phyloP scores from a whole-genome alignment of 2,797 vertebrate species.

The Melanotaenia maccullochi region DNA sequence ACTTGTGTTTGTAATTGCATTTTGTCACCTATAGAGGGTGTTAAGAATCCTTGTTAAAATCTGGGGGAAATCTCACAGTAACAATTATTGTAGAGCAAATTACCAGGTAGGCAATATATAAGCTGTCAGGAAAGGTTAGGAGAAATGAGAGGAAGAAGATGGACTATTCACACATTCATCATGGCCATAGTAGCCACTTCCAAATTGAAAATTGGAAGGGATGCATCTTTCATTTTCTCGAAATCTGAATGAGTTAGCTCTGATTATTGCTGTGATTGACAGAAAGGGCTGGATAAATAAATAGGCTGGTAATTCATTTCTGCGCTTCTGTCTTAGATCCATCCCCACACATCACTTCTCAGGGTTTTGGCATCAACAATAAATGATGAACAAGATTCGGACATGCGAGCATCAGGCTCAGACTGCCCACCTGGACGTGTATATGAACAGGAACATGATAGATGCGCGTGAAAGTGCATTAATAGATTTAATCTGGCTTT shows the following conservation, averaged over 20 bases:
- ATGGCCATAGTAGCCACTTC: slow-evolving; percentile 86
- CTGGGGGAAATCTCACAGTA: slow-evolving; percentile 89
- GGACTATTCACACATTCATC: slow-evolving; percentile 96
- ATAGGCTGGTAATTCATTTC: slow-evolving; percentile 74
- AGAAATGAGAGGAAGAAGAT: slow-evolving; percentile 91
- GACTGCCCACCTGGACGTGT: slow-evolving; percentile 25
- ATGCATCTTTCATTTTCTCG: slow-evolving; percentile 87
- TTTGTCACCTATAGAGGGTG: slow-evolving; percentile 99
- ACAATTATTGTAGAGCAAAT: slow-evolving; percentile 97
- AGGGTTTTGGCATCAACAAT: slow-evolving; percentile 59
- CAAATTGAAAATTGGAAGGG: slow-evolving; percentile 89
- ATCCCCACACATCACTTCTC: slow-evolving; percentile 46
- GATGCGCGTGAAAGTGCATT: slow-evolving; percentile 67
- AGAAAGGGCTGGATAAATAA: slow-evolving; percentile 79
- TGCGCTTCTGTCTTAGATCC: slow-evolving; percentile 65
- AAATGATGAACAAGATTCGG: slow-evolving; percentile 62
- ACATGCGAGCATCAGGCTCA: slow-evolving; percentile 27
- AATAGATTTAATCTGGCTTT: slow-evolving; percentile 64
- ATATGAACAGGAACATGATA: slow-evolving; percentile 41
- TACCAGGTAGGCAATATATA: slow-evolving; percentile 96
- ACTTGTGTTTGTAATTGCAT: slow-evolving; percentile 96
- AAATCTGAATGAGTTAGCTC: slow-evolving; percentile 85
- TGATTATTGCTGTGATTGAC: slow-evolving; percentile 85
- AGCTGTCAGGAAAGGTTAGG: slow-evolving; percentile 97
- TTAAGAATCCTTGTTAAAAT: slow-evolving; percentile 97